Percentiles rank a stretch among this genome's conserved stretches.
phyloP scores from a whole-genome alignment of 64 coral and sea anemone genomes.

The Montipora sp. region DNA sequence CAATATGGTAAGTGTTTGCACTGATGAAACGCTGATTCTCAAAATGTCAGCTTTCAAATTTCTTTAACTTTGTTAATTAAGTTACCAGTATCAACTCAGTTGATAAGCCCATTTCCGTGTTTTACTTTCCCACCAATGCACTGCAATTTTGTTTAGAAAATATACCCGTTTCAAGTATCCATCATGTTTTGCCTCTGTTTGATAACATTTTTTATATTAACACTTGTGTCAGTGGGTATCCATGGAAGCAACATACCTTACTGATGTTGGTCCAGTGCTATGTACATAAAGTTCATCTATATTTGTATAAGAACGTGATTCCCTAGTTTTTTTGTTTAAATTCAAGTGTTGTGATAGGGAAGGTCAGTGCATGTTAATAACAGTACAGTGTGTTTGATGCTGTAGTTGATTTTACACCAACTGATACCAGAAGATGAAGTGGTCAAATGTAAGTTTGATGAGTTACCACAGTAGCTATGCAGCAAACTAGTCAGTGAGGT shows the following conservation, averaged over 20 bases:
- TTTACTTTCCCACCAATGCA: too few relatives aligned
- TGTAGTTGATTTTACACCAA: not conserved
- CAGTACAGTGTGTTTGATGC: too few relatives aligned
- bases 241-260: slow-evolving; percentile 7
- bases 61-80: too few relatives aligned
- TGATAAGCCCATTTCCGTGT: too few relatives aligned
- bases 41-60: too few relatives aligned
- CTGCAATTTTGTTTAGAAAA: not conserved
- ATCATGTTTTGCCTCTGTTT: not conserved
- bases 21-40: too few relatives aligned
- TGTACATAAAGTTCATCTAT: not conserved
- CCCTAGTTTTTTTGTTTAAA: not conserved
- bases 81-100: too few relatives aligned
- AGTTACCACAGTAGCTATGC: not conserved
- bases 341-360: not conserved
- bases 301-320: not conserved
- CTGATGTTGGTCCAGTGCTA: not conserved
- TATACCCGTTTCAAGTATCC: not conserved
- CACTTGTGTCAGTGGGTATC: not conserved
- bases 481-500: too few relatives aligned
- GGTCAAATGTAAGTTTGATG: not conserved
- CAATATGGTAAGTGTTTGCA: too few relatives aligned
- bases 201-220: not conserved
- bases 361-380: not conserved
- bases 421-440: not conserved